Evolutionary conservation across 2,113 vertebrate genomes (phyloP).

Genomic region (Hippocampus zosterae): DNA sequence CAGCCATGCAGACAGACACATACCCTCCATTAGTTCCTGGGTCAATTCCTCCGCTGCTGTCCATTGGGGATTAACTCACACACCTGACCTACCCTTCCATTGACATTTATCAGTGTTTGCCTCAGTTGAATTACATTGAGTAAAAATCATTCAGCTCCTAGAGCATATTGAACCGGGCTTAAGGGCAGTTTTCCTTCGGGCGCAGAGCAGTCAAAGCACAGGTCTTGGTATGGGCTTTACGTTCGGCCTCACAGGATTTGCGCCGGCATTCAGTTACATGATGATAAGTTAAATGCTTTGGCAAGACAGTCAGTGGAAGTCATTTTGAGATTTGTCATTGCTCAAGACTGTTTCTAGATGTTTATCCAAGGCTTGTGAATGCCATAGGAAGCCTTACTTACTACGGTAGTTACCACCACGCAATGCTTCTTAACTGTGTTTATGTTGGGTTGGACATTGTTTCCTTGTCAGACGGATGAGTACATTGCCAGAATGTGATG

Average conservation of each 20-base stretch:
- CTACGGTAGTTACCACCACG: neutral
- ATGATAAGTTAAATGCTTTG: too few relatives aligned
- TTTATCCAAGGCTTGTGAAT: constrained; percentile 18
- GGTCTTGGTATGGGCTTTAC: neutral
- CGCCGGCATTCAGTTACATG: constrained; percentile 4
- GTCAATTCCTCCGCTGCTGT: constrained; percentile 49
- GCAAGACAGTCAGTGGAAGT: neutral
- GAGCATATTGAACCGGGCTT: constrained; percentile 40
- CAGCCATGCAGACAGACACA: constrained; percentile 38
- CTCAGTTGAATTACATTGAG: constrained; percentile 51
- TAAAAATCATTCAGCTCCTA: constrained; percentile 53
- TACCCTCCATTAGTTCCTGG: constrained; percentile 45
- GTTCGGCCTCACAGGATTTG: constrained; percentile 18
- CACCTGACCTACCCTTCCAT: constrained; percentile 57
- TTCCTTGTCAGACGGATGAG: constrained; percentile 13
- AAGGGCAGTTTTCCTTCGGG: constrained; percentile 39
- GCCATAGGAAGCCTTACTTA: constrained; percentile 1
- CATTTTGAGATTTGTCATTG: constrained; percentile 3
- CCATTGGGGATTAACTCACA: constrained; percentile 52
- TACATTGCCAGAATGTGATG: constrained; percentile 8
- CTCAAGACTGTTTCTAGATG: neutral
- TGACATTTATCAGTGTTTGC: constrained; percentile 61
- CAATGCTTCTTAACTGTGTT: neutral
- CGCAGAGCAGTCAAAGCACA: constrained; percentile 12
- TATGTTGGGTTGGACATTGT: constrained; percentile 11